Evolutionary conservation across 37 sponge, comb jelly and placozoan species (phyloP), one percentile per base, ranked within the genome.

Genomic region (Mnemiopsis leidyi): DNA sequence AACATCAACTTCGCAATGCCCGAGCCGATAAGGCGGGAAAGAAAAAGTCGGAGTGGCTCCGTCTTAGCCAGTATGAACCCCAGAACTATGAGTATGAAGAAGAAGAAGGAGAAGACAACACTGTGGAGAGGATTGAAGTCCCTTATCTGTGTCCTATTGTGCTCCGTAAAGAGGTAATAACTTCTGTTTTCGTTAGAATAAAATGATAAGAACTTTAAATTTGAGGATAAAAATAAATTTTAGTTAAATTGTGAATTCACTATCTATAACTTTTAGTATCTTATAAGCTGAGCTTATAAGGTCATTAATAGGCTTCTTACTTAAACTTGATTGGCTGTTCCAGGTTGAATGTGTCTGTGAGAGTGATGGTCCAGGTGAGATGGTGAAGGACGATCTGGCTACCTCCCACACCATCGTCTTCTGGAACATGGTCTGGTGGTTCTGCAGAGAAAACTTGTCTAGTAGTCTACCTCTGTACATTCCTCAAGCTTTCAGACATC

Each of bases 371-470:
- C 90, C 90, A 13, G 61, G 61, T 28, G 90, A 85, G 30, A 38
- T 85, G 90, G 90, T 40, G 0, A 85, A 85, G 24, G 90, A 85
- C 24, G 90, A 85, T 61, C 61, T 85, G 61, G 90, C 90, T 1
- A 85, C 90, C 40, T 85, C 90, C 24, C 90, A 85, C 48, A 36
- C 90, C 90, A 85, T 85, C 61, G 61, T 85, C 61, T 85, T 85
- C 90, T 85, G 90, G 90, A 85, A 85, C 61, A 85, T 85, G 90
- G 90, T 85, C 25, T 85, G 90, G 90, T 85, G 90, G 90, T 85
- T 85, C 90, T 40, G 90, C 30, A 85, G 90, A 29, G 90, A 85
- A 61, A 85, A 85, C 61, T 25, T 85, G 25, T 37, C 90, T 61
- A 36, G 38, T 5, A 36, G 38, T 37, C 90, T 85, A 0, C 90